Base-by-base conservation (phyloP, 2,797 vertebrate genomes). In the Lycodopsis pacificus region DNA sequence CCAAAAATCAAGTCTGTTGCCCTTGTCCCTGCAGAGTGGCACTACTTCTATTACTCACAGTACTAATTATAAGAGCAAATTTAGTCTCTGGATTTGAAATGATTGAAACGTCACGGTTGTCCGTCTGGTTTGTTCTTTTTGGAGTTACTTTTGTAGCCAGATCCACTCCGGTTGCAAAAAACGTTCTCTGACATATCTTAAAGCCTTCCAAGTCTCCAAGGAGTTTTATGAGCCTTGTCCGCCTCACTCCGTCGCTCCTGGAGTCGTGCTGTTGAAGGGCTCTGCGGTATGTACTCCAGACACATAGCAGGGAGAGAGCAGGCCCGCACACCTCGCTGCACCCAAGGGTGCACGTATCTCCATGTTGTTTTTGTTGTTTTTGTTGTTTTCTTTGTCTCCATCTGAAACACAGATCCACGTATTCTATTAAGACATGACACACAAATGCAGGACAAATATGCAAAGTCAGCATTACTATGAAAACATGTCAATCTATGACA, bases 1-100 rank as follows among this genome's bases (percentile, higher is more conserved):
- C 91, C 90, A 90, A 66, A 91, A 89, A 85, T 81, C 81, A 27
- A 84, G 84, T 71, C 58, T 79, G 85, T 77, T 89, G 88, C 78
- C 87, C 88, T 89, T 87, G 81, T 80, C 73, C n/a, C 80, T 49
- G 62, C 57, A 48, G 30, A 62, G 61, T 71, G 65, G 81, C 77
- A 64, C 57, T 57, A 72, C 66, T 83, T 88, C 40, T 69, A 76
- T 83, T 79, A 82, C 83, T 75, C 73, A 75, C 70, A 77, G 7
- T 9, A 66, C 12, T 77, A 58, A 82, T 82, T 66, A 83, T 76
- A 34, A 86, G 40, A 48, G 71, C n/a, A 80, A 65, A 79, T 58
- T 72, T 46, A 65, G 49, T 22, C 32, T 74, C 38, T 36, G 64
- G 12, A 19, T 76, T 79, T 48, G 12, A 78, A 73, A 66, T 40